These are phyloP conservation scores for Laticauda colubrina DNA, from an alignment of 2,113 vertebrate genomes.

Conservation along the genomic window DNA sequence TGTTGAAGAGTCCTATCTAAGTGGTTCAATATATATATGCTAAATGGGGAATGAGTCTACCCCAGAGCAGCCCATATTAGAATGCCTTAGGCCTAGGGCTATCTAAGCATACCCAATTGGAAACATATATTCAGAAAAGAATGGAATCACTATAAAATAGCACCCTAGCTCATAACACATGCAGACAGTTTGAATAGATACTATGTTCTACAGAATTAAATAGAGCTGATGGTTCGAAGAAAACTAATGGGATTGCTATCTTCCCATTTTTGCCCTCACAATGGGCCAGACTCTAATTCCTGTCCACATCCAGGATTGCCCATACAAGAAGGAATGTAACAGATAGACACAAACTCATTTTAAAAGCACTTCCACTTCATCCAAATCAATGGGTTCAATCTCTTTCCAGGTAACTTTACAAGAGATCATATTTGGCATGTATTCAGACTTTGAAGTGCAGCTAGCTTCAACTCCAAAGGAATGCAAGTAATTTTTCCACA, in stretches of 20 bases:
- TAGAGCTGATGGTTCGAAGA: background rate
- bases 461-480: background rate
- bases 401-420: background rate
- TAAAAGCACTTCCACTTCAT: background rate
- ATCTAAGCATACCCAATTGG: background rate
- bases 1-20: background rate
- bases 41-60: background rate
- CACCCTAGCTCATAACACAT: background rate
- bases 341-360: background rate
- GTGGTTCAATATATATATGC: background rate
- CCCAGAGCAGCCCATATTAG: background rate
- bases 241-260: background rate
- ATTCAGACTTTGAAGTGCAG: background rate
- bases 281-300: background rate
- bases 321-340: background rate
- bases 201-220: background rate
- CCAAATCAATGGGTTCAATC: background rate
- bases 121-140: background rate
- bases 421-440: background rate
- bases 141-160: background rate
- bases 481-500: background rate
- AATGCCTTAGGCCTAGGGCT: background rate
- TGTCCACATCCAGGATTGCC: background rate
- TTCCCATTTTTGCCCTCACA: background rate
- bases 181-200: background rate